A percentile compares a stretch with the other conserved stretches of the same genome.
Evolutionary conservation across 2,113 vertebrate species (phyloP).

Genomic region (Xiphias gladius): DNA sequence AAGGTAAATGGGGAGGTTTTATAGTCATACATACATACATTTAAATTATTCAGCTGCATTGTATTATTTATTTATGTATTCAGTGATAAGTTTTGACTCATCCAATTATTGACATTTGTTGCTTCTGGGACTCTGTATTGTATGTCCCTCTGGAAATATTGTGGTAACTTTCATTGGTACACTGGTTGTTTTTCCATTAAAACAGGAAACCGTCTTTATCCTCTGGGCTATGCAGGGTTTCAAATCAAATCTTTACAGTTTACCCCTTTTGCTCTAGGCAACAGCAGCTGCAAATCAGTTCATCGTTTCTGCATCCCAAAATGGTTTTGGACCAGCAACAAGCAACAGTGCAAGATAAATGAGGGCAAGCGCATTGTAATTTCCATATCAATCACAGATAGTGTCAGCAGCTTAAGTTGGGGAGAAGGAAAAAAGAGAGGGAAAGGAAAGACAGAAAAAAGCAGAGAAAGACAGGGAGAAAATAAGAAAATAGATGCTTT

Average conservation of each 20-base stretch:
- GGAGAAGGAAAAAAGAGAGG: conserved; percentile 22
- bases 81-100: conserved; percentile 33
- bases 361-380: conserved; percentile 69
- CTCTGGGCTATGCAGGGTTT: conserved; percentile 47
- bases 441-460: conserved; percentile 10
- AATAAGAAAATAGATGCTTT: conserved; percentile 48
- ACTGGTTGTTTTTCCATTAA: conserved; percentile 53
- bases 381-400: conserved; percentile 76
- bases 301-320: conserved; percentile 71
- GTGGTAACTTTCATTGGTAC: conserved; percentile 20
- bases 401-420: conserved; percentile 59
- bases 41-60: conserved; percentile 41
- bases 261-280: conserved; percentile 57
- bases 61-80: conserved; percentile 40
- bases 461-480: conserved; percentile 3
- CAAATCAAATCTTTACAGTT: conserved; percentile 71
- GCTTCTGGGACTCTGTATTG: conserved; percentile 7
- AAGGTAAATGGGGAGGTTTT: conserved; percentile 1
- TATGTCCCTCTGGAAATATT: conserved; percentile 8
- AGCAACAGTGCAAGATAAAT: conserved; percentile 69
- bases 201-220: conserved; percentile 42
- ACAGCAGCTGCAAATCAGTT: conserved; percentile 69
- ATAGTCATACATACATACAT: neutral
- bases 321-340: conserved; percentile 66
- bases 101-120: conserved; percentile 32